A percentile compares a stretch with the other conserved stretches of the same genome.
These are phyloP conservation scores for Sisyra terminalis DNA, from an alignment of 2,888 invertebrate genomes.

Conservation along the genomic window DNA sequence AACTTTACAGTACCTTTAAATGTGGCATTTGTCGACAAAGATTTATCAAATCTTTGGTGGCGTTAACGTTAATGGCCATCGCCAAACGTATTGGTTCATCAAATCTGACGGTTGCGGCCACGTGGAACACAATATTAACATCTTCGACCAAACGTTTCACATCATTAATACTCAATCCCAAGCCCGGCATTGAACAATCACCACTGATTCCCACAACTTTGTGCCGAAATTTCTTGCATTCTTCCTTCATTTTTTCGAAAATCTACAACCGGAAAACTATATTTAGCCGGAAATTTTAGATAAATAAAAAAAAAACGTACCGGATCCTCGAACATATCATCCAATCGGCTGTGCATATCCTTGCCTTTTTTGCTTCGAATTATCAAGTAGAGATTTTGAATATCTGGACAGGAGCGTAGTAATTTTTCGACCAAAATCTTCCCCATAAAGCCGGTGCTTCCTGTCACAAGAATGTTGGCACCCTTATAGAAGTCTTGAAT, in stretches of 20 bases:
- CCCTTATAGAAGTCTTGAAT: slow-evolving; percentile 25
- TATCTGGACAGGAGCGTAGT: slow-evolving; percentile 35
- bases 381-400: slow-evolving; percentile 35
- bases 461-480: slow-evolving; percentile 24
- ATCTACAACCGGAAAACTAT: slow-evolving; percentile 25
- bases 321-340: slow-evolving; percentile 50
- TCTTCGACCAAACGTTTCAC: slow-evolving; percentile 42
- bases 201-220: slow-evolving; percentile 52
- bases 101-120: slow-evolving; percentile 84
- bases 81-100: slow-evolving; percentile 68
- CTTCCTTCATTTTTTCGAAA: slow-evolving; percentile 33
- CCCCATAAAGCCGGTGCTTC: slow-evolving; percentile 37
- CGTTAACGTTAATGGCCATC: slow-evolving; percentile 61
- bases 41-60: slow-evolving; percentile 57
- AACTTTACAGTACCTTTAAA: slow-evolving; percentile 36
- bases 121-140: slow-evolving; percentile 62
- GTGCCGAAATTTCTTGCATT: slow-evolving; percentile 40
- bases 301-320: slow-evolving; percentile 26
- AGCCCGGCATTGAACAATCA: slow-evolving; percentile 45
- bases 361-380: slow-evolving; percentile 42
- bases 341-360: slow-evolving; percentile 43
- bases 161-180: slow-evolving; percentile 43
- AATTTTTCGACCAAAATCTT: slow-evolving; percentile 41
- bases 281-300: neutral
- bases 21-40: slow-evolving; percentile 52